These are phyloP conservation scores for Mola mola DNA, from an alignment of 2,113 vertebrate genomes.

Conservation along the genomic window DNA sequence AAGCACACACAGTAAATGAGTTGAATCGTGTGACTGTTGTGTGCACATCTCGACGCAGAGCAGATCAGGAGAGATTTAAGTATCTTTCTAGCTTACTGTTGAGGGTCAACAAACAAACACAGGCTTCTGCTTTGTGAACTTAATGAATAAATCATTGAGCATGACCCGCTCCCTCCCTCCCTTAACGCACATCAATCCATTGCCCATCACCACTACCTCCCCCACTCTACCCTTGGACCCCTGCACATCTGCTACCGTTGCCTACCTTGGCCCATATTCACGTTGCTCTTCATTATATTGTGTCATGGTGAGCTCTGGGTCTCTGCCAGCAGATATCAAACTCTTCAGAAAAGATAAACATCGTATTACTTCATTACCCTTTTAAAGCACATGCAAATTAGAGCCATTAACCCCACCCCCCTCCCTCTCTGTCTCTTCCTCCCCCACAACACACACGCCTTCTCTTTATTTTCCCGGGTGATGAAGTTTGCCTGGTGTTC, in stretches of 20 bases:
- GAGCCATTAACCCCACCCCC: slow-evolving; percentile 87
- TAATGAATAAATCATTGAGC: slow-evolving; percentile 94
- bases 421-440: slow-evolving; percentile 14
- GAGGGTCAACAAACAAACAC: slow-evolving; percentile 78
- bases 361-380: slow-evolving; percentile 99
- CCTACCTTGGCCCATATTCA: slow-evolving; percentile 68
- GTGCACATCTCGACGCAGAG: background rate
- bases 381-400: slow-evolving; percentile 98
- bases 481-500: slow-evolving; percentile 90
- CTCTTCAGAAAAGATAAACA: slow-evolving; percentile 98
- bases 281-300: slow-evolving; percentile 86
- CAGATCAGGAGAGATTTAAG: slow-evolving; percentile 39
- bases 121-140: slow-evolving; percentile 85
- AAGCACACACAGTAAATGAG: slow-evolving; percentile 3
- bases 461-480: slow-evolving; percentile 80
- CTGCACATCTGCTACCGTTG: slow-evolving; percentile 73
- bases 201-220: slow-evolving; percentile 40
- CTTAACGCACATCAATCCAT: slow-evolving; percentile 50
- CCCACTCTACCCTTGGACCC: slow-evolving; percentile 48
- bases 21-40: slow-evolving; percentile 6
- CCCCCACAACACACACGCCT: background rate
- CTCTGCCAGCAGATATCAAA: slow-evolving; percentile 91
- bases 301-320: slow-evolving; percentile 83
- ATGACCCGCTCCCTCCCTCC: slow-evolving; percentile 30
- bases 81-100: slow-evolving; percentile 41